Base-by-base conservation (phyloP, 2,888 invertebrate species). In the Scaptomyza parva region DNA sequence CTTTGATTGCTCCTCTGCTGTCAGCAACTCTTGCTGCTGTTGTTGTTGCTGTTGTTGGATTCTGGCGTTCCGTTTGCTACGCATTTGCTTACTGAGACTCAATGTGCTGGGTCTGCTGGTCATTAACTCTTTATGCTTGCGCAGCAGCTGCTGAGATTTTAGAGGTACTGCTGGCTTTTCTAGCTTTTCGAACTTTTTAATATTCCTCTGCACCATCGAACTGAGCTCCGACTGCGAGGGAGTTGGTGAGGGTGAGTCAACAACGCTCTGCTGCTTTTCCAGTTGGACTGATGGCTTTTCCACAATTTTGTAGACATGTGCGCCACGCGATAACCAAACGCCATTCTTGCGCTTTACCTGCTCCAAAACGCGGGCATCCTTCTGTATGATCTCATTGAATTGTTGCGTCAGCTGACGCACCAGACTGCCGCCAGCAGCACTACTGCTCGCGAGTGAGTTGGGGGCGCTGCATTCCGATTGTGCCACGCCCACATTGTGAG, bases 361-460 rank as follows among this genome's bases (percentile, higher is more conserved):
- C 71, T 93, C 93, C 39, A 93, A 88, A 7, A 93, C 85, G 4
- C 88, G 86, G 11, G 86, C 85, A 67, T 92, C 92, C 66, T 91
- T 90, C 55, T 92, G 91, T 68, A 94, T 93, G 82, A 95, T 92
- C 88, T 94, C 93, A 87, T 95, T 95, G 83, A 95, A 95, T 86
- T 95, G 95, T 71, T 94, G 93, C 1, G 95, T 94, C 61, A 95
- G 89, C 88, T 94, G 94, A 45, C 95, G 94, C 33, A 95, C 95
- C 89, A 94, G 93, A 78, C 92, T 94, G 65, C 93, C 48, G n/a
- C 14, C 37, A 3, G 39, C 48, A 9, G 2, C 9, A 28, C 28
- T 28, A 48, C 5, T 52, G 35, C 37, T 37, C 9, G 37, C 8
- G 2, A 37, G 3, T 3, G 37, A 17, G 37, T 48, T 65, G 18